Evolutionary conservation across 1,140 invertebrate species (phyloP), one percentile per base, ranked within the genome.

Genomic region (Magallana angulata): DNA sequence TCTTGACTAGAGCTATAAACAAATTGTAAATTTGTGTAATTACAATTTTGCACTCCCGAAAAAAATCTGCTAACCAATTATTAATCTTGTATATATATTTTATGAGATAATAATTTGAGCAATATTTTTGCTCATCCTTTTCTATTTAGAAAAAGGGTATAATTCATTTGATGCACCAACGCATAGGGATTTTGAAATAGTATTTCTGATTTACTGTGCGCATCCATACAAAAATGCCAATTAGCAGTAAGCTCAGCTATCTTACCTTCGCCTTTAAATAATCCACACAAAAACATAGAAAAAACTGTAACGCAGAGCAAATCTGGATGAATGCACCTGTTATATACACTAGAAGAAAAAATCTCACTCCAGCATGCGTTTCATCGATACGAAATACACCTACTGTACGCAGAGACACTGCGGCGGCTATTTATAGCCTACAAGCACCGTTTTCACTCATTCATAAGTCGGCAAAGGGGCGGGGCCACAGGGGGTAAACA

Each of bases 381-480:
- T 76, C 68, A 76, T 76, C 68, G 68, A 76, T 36, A 64, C 60
- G 60, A 64, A 64, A 64, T 64, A 76, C 68, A 76, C 36, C 8
- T 30, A 76, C 18, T 76, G 68, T 30, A 76, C 68, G 68, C 68
- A 76, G 36, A 76, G 68, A 76, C 68, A 30, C 68, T 30, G 24
- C 9, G 68, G 68, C 68, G 68, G 24, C 68, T 76, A 76, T 76
- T 76, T 76, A 76, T 76, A 76, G 68, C 68, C 24, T 76, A 76
- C 68, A 30, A 76, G 68, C 68, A 24, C 24, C 24, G 18, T 76
- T 76, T 76, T 76, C 68, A 76, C 68, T 76, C 68, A 76, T 76
- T 76, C 68, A 76, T 76, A 76, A 76, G 68, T 76, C 24, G 68
- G 30, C 18, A 76, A 76, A 12, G 68, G 68, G 68, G 68, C 68